A percentile compares a stretch with the other conserved stretches of the same genome.
Evolutionary conservation across 2,888 invertebrate genomes (phyloP).

Genomic region (Leucozona laternaria): DNA sequence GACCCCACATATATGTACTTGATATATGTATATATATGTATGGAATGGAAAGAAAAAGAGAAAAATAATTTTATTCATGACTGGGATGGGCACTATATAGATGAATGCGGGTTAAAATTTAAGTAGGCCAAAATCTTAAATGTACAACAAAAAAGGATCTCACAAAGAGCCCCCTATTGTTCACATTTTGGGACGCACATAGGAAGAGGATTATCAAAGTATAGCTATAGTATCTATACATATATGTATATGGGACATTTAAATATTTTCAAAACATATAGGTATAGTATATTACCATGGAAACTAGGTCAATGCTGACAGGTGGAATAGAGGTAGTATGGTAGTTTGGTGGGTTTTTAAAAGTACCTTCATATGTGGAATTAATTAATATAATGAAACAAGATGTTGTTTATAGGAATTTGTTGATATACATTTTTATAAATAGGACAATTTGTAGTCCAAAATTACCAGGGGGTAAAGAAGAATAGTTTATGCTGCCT

Average conservation of each 20-base stretch:
- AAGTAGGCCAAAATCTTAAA: slow-evolving; percentile 37
- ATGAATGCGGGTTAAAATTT: slow-evolving; percentile 27
- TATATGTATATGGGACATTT: background rate
- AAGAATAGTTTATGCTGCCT: too few relatives aligned
- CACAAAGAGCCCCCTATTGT: slow-evolving; percentile 19
- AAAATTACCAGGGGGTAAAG: too few relatives aligned
- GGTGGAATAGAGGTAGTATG: slow-evolving; percentile 10
- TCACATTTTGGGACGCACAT: slow-evolving; percentile 1
- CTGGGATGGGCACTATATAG: slow-evolving; percentile 1
- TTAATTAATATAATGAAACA: background rate
- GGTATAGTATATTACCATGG: background rate
- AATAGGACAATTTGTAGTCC: too few relatives aligned
- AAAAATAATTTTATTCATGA: slow-evolving; percentile 26
- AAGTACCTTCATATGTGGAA: background rate
- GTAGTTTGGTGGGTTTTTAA: background rate
- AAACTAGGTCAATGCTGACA: slow-evolving; percentile 27
- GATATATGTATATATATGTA: background rate
- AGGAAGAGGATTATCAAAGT: background rate
- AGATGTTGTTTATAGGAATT: too few relatives aligned
- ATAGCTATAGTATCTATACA: background rate
- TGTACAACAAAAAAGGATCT: slow-evolving; percentile 18
- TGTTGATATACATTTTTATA: too few relatives aligned
- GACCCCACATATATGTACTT: background rate
- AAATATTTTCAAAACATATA: slow-evolving; percentile 14
- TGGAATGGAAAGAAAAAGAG: slow-evolving; percentile 5